Conservation (phyloP, 2,113 vertebrate species). For the Ivindomyrus marchei region DNA sequence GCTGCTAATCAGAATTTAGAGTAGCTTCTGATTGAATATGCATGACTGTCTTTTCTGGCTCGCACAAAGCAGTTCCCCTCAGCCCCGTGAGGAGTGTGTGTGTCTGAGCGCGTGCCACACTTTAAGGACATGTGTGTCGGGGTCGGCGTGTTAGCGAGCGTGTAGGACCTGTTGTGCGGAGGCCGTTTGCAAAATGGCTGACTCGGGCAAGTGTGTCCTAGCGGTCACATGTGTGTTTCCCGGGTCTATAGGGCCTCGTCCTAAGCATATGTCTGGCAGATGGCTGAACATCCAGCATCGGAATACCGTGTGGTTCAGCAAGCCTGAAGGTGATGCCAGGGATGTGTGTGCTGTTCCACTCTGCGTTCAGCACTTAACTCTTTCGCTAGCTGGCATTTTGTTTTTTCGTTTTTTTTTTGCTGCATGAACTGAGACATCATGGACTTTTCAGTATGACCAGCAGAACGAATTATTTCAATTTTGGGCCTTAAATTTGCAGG, state of each 20-base stretch:
- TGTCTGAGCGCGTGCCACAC: not conserved
- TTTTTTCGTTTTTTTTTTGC: not conserved
- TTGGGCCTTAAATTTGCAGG: not conserved
- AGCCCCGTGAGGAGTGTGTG: not conserved
- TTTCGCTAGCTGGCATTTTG: not conserved
- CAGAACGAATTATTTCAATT: not conserved
- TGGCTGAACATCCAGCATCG: not conserved
- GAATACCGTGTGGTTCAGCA: not conserved
- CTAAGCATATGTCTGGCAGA: not conserved
- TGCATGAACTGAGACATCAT: not conserved
- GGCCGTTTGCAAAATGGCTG: slow-evolving; percentile 6
- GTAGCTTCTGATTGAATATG: slow-evolving; percentile 23
- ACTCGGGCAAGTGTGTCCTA: not conserved
- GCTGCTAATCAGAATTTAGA: slow-evolving; percentile 19
- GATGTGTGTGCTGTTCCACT: not conserved
- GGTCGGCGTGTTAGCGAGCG: not conserved
- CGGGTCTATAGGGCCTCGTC: not conserved
- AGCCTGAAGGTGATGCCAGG: not conserved
- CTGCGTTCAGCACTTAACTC: not conserved
- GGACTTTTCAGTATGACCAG: not conserved
- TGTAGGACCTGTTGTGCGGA: not conserved
- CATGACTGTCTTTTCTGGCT: slow-evolving; percentile 9
- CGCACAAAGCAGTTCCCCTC: not conserved
- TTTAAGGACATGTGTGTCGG: not conserved
- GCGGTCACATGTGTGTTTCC: not conserved